Conservation (phyloP, 1,140 invertebrate species). For the Eupeodes corollae region DNA sequence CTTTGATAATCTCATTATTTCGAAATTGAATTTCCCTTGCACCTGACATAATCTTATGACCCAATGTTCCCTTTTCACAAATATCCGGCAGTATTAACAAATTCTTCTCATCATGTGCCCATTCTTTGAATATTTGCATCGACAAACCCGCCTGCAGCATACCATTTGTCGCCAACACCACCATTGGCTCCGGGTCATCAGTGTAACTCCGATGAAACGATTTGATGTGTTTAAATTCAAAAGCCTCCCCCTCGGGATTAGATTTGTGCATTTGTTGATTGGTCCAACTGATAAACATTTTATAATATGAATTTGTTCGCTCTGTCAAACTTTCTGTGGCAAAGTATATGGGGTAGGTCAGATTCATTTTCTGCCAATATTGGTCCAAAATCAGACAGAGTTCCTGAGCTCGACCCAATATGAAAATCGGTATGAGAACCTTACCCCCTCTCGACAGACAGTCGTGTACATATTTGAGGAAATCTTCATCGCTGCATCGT, state of each 20-base stretch:
- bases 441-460: conserved; percentile 83
- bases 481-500: conserved; percentile 90
- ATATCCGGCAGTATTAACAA: conserved; percentile 99
- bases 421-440: conserved; percentile 98
- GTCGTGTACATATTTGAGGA: conserved; percentile 94
- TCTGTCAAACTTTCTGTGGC: conserved; percentile 86
- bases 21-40: conserved; percentile 94
- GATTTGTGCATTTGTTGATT: conserved; percentile 99
- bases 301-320: conserved; percentile 98
- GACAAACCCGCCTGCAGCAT: conserved; percentile 99
- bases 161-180: conserved; percentile 98
- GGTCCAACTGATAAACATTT: conserved; percentile 99
- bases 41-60: conserved; percentile 95
- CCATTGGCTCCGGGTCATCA: conserved; percentile 98
- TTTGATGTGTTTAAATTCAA: conserved; percentile 99
- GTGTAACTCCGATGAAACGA: conserved; percentile 93
- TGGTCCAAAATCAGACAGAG: conserved; percentile 96
- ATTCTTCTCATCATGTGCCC: conserved; percentile 96
- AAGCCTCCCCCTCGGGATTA: conserved; percentile 99
- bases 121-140: conserved; percentile 97
- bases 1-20: conserved; percentile 85
- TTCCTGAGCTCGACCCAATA: conserved; percentile 95
- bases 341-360: conserved; percentile 98
- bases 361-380: conserved; percentile 95
- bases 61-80: conserved; percentile 96